Percentiles rank a stretch among this genome's conserved stretches.
These are phyloP conservation scores for Callithrix jacchus DNA, from an alignment of 2,113 vertebrate genomes.

Conservation along the genomic window DNA sequence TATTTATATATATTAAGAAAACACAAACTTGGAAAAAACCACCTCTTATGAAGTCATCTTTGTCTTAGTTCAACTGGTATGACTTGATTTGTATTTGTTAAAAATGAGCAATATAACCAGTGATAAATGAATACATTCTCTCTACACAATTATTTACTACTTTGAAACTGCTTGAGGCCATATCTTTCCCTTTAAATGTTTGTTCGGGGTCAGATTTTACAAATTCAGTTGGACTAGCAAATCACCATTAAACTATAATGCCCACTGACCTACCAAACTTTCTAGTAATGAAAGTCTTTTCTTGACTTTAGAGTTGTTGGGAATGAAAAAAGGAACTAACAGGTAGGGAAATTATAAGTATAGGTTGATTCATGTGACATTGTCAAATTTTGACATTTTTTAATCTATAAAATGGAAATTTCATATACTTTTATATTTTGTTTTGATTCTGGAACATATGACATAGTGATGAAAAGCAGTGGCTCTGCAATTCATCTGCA, in stretches of 20 bases:
- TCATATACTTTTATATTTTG: not conserved
- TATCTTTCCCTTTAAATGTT: not conserved
- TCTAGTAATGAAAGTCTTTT: not conserved
- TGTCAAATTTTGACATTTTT: not conserved
- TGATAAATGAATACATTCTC: not conserved
- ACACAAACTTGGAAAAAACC: not conserved
- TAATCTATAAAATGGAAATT: not conserved
- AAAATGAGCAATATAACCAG: not conserved
- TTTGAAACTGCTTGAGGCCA: not conserved
- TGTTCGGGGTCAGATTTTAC: not conserved
- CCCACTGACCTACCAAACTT: not conserved
- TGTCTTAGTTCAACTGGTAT: not conserved
- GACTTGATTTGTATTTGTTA: slow-evolving; percentile 17
- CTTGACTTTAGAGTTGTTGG: not conserved
- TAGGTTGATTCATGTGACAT: not conserved
- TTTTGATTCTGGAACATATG: not conserved
- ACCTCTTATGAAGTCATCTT: not conserved
- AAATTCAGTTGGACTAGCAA: not conserved
- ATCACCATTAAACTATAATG: not conserved
- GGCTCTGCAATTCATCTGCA: not conserved
- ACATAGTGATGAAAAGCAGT: not conserved
- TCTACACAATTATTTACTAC: not conserved
- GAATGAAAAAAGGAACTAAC: not conserved
- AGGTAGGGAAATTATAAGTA: not conserved
- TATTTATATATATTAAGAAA: not conserved